Base-by-base conservation (phyloP, 2,797 vertebrate species). In the Acipenser transmontanus region DNA sequence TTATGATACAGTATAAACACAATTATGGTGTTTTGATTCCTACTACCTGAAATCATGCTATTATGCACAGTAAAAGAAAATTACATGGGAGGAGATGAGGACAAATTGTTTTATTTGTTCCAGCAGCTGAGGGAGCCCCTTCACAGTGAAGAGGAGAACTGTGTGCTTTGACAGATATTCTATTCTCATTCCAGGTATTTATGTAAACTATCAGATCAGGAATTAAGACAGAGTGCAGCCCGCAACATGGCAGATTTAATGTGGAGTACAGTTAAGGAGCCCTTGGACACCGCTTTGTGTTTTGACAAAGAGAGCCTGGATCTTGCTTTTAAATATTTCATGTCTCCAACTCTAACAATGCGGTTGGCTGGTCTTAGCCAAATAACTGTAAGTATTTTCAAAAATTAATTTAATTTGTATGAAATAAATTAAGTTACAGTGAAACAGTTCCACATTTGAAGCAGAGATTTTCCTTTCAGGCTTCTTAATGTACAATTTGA, bases 221-320 rank as follows among this genome's bases (percentile, higher is more conserved):
- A 99, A 78, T 87, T 99, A 84, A 86, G 97, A 20, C 97, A 99
- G 85, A 98, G 95, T 8, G 94, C 97, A 0, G 97, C 97, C 0
- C 88, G 97, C 68, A 98, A 98, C 87, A 99, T 99, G 97, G 97
- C 97, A 57, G 97, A 99, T 87, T 87, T 99, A 78, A 99, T 99
- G 97, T 99, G 97, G 97, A 99, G 97, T 87, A 98, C 96, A 60
- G 97, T 98, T 80, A 99, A 99, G 87, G 97, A 99, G 73, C 96
- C 97, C 0, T 82, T 99, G 91, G 97, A 99, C 84, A 96, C 94
- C 65, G 90, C 96, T 0, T 86, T 99, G 83, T 98, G 97, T 84
- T 99, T 99, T 76, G 97, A 99, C 81, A 96, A 97, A 87, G 97
- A 99, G 84, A 99, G 97, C 76, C 88, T 99, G 70, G 97, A 99